These are phyloP conservation scores for Pseudotriccus pelzelni DNA, from an alignment of 2,797 vertebrate species.

Conservation along the genomic window DNA sequence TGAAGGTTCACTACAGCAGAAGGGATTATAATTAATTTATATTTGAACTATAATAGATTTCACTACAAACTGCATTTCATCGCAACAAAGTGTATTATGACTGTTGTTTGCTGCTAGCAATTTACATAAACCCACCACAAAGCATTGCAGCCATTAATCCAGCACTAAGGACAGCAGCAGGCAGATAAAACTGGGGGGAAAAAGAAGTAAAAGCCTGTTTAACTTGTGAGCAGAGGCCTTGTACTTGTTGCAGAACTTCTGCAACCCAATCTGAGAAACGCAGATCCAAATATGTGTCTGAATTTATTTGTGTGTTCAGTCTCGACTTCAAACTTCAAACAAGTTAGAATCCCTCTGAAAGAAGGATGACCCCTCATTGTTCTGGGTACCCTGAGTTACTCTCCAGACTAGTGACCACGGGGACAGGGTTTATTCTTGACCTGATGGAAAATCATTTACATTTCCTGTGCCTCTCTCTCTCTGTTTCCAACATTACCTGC, in stretches of 20 bases:
- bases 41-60: slow-evolving; percentile 71
- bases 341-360: not conserved
- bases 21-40: slow-evolving; percentile 78
- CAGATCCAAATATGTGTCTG: not conserved
- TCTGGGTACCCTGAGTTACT: not conserved
- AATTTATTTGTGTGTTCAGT: not conserved
- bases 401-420: not conserved
- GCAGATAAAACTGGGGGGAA: not conserved
- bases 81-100: slow-evolving; percentile 51
- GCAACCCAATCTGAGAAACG: not conserved
- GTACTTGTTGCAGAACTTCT: not conserved
- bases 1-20: slow-evolving; percentile 72
- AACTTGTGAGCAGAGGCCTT: not conserved
- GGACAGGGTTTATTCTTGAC: not conserved
- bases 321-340: not conserved
- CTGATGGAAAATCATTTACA: not conserved
- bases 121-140: slow-evolving; percentile 47
- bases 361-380: not conserved
- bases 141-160: slow-evolving; percentile 29
- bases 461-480: not conserved
- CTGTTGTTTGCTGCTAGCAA: slow-evolving; percentile 38
- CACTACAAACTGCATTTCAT: slow-evolving; percentile 67
- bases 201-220: not conserved
- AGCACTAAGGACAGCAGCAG: slow-evolving; percentile 40
- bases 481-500: not conserved